Conservation (phyloP, 2,797 vertebrate genomes). For the Lemur catta region DNA sequence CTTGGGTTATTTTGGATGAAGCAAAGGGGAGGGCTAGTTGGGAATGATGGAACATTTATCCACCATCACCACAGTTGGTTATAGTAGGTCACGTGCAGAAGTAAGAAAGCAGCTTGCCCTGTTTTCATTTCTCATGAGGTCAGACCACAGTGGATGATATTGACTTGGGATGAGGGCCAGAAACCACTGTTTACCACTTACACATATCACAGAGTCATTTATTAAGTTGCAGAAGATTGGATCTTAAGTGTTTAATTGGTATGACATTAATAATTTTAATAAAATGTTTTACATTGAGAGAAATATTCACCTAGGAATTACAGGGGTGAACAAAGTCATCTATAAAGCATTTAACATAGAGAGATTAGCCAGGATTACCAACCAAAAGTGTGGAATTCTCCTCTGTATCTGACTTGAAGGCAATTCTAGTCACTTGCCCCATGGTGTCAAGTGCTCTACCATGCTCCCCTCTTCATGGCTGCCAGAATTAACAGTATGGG, state of each 20-base stretch:
- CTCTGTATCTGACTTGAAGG: neutral
- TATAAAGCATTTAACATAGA: neutral
- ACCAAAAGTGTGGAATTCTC: neutral
- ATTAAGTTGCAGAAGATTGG: neutral
- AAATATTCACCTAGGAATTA: neutral
- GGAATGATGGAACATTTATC: neutral
- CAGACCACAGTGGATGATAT: neutral
- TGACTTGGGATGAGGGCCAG: neutral
- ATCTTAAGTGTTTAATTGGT: neutral
- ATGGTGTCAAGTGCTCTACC: neutral
- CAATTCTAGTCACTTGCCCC: neutral
- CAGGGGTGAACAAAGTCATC: neutral
- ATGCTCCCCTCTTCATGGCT: neutral
- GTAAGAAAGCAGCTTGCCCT: neutral
- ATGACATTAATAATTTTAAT: neutral
- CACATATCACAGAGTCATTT: neutral
- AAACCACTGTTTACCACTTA: neutral
- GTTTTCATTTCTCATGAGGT: neutral
- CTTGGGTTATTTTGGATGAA: neutral
- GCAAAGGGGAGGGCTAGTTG: neutral
- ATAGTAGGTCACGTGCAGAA: neutral
- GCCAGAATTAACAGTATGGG: neutral
- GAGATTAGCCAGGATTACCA: neutral
- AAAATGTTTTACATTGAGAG: neutral
- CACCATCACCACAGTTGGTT: neutral